phyloP scores from a whole-genome alignment of 2,888 invertebrate species.

The Agrypnus murinus region DNA sequence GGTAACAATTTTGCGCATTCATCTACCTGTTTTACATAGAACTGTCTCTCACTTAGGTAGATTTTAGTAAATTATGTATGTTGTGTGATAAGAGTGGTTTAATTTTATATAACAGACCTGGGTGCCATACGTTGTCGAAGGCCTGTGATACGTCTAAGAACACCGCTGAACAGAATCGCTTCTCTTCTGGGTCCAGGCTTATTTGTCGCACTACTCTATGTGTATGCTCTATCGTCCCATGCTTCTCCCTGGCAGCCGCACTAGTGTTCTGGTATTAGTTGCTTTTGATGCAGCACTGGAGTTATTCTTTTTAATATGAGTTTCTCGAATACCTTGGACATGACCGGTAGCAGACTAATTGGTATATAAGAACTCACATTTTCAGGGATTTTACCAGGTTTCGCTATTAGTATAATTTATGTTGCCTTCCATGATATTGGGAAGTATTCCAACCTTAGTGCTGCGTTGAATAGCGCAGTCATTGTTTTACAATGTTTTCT shows the following conservation, averaged over 20 bases:
- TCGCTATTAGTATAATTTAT: constrained; percentile 20
- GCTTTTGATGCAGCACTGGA: constrained; percentile 11
- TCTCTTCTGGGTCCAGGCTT: background rate
- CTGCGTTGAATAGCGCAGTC: too few species aligned
- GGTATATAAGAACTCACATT: constrained; percentile 9
- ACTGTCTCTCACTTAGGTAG: constrained; percentile 12
- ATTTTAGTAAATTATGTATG: too few species aligned
- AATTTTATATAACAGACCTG: too few species aligned
- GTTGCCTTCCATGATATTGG: constrained; percentile 6
- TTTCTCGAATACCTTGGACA: too few species aligned
- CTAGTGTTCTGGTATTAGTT: constrained; percentile 17
- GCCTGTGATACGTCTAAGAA: too few species aligned
- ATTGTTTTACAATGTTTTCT: constrained; percentile 11
- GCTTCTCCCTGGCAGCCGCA: constrained; percentile 15
- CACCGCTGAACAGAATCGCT: too few species aligned
- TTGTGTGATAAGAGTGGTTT: too few species aligned
- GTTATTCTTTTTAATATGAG: too few species aligned
- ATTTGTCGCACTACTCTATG: constrained; percentile 19
- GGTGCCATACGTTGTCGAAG: too few species aligned
- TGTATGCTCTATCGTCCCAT: too few species aligned
- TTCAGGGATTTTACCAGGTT: constrained; percentile 29
- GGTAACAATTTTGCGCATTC: constrained; percentile 8
- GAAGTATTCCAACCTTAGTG: constrained; percentile 29
- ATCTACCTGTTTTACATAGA: constrained; percentile 8
- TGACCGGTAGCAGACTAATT: too few species aligned